phyloP scores from a whole-genome alignment of 2,113 vertebrate species.

The Benitochromis conjunctus region DNA sequence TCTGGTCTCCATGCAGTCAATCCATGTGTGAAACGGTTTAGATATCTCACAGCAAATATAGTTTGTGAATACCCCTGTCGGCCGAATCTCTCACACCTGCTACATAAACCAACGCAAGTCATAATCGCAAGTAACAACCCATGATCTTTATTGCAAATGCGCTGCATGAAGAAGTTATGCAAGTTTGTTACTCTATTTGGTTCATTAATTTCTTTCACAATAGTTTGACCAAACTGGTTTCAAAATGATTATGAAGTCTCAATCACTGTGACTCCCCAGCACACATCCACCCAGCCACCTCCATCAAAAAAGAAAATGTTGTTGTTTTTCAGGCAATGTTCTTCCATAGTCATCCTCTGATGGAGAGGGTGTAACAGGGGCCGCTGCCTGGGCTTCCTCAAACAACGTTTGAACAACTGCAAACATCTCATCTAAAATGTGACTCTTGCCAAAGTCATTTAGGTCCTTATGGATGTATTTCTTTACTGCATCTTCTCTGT shows the following conservation, averaged over 20 bases:
- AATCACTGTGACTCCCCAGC: neutral
- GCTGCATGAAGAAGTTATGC: neutral
- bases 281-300: neutral
- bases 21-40: constrained; percentile 42
- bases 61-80: constrained; percentile 13
- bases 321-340: neutral
- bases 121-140: constrained; percentile 48
- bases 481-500: neutral
- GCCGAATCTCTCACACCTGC: constrained; percentile 72
- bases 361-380: fast-evolving
- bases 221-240: neutral
- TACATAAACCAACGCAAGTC: constrained; percentile 65
- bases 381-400: neutral
- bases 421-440: neutral
- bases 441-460: neutral
- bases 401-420: neutral
- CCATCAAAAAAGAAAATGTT: neutral
- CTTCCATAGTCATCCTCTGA: neutral
- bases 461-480: neutral
- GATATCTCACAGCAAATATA: constrained; percentile 48
- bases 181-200: neutral
- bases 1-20: neutral
- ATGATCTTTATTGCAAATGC: constrained; percentile 50
- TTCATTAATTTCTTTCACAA: neutral
- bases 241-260: neutral